These are phyloP conservation scores for Cheirogaleus major DNA, from an alignment of 2,797 vertebrate species.

Conservation along the genomic window DNA sequence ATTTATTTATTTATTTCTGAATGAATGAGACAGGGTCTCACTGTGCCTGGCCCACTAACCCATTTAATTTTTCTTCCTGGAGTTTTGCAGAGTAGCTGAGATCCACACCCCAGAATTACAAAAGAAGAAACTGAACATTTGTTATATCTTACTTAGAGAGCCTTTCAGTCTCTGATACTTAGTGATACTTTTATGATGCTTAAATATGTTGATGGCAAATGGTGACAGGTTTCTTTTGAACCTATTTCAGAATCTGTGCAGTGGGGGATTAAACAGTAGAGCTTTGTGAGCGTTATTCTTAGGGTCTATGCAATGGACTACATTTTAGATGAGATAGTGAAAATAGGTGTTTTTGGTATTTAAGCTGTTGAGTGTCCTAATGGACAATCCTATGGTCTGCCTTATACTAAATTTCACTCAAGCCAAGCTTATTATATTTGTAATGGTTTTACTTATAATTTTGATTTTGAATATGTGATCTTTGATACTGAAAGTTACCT, in stretches of 20 bases:
- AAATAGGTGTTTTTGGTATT: conserved; percentile 19
- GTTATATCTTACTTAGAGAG: background rate
- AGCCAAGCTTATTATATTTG: background rate
- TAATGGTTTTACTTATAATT: conserved; percentile 32
- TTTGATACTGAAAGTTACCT: conserved; percentile 6
- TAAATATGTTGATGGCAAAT: background rate
- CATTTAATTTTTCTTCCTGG: background rate
- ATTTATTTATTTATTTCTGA: background rate
- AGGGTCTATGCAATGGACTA: background rate
- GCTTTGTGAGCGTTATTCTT: background rate
- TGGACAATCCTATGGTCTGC: background rate
- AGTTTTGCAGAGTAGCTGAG: background rate
- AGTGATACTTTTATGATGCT: background rate
- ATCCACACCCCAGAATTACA: background rate
- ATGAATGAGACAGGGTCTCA: background rate
- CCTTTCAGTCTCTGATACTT: background rate
- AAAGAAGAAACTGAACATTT: background rate
- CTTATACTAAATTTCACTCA: background rate
- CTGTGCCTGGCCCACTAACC: background rate
- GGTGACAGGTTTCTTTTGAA: background rate
- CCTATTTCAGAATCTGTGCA: background rate
- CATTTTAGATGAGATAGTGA: background rate
- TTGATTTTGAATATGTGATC: background rate
- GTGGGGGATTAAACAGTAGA: background rate
- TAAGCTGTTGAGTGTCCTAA: background rate